Evolutionary conservation across 2,888 invertebrate genomes (phyloP).

Genomic region (Meta bourneti): DNA sequence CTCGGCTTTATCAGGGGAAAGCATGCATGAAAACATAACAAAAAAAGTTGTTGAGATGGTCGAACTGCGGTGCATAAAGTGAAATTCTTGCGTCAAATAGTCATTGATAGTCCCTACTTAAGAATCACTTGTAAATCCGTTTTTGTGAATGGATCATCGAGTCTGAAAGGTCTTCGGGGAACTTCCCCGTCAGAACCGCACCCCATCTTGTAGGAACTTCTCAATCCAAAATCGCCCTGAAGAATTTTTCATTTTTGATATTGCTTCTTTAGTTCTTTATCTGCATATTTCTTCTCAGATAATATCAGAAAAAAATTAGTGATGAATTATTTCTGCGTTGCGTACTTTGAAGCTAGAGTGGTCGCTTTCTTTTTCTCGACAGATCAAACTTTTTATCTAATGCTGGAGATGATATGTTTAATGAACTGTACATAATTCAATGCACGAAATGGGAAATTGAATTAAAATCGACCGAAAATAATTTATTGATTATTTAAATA

Average conservation of each 20-base stretch:
- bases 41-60: neutral
- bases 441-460: no score
- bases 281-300: no score
- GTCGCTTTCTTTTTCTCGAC: no score
- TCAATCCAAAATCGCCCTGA: neutral
- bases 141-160: neutral
- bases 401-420: no score
- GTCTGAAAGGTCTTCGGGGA: neutral
- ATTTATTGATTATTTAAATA: no score
- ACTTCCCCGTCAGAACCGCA: neutral
- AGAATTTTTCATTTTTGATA: neutral
- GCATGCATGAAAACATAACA: neutral
- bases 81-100: conserved; percentile 15
- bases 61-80: conserved; percentile 19
- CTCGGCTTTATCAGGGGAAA: neutral
- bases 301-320: no score
- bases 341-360: no score
- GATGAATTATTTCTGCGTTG: no score
- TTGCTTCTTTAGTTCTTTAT: no score
- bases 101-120: conserved; percentile 2
- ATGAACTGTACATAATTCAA: no score
- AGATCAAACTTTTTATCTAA: no score
- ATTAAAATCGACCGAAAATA: no score
- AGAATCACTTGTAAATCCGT: neutral
- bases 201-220: neutral